phyloP scores from a whole-genome alignment of 2,888 invertebrate genomes.

The Xestia xanthographa region DNA sequence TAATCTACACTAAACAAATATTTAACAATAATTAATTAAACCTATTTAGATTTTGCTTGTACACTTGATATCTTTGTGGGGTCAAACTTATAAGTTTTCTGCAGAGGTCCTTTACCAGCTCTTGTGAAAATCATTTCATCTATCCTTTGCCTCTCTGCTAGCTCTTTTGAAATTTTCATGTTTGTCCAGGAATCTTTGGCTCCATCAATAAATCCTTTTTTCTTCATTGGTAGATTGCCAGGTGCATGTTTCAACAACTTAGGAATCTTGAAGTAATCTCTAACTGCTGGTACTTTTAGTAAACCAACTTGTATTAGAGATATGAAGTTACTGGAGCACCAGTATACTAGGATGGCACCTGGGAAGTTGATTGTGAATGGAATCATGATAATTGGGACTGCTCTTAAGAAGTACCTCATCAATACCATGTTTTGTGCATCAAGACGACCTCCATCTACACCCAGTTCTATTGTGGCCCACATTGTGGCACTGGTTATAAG shows the following conservation, averaged over 20 bases:
- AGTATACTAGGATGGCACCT: conserved; percentile 96
- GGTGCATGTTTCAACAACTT: conserved; percentile 89
- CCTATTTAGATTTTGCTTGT: conserved; percentile 90
- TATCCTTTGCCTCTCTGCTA: conserved; percentile 94
- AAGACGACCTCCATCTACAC: conserved; percentile 94
- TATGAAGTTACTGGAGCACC: conserved; percentile 96
- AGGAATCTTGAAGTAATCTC: conserved; percentile 94
- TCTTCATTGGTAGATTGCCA: conserved; percentile 91
- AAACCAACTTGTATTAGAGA: conserved; percentile 95
- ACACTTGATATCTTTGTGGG: conserved; percentile 92
- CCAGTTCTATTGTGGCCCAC: conserved; percentile 95
- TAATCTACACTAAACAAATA: conserved; percentile 73
- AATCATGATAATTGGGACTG: conserved; percentile 94
- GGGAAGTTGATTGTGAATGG: conserved; percentile 97
- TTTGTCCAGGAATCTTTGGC: conserved; percentile 96
- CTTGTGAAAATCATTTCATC: conserved; percentile 95
- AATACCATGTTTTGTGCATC: conserved; percentile 92
- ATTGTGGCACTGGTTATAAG: conserved; percentile 96
- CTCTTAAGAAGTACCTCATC: conserved; percentile 94
- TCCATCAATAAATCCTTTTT: conserved; percentile 94
- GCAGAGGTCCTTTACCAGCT: conserved; percentile 96
- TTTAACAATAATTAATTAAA: conserved; percentile 63
- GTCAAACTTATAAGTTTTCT: conserved; percentile 96
- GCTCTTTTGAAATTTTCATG: conserved; percentile 94
- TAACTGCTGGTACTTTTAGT: conserved; percentile 93